These are phyloP conservation scores for Psittacula echo DNA, from an alignment of 2,797 vertebrate species.

Conservation along the genomic window DNA sequence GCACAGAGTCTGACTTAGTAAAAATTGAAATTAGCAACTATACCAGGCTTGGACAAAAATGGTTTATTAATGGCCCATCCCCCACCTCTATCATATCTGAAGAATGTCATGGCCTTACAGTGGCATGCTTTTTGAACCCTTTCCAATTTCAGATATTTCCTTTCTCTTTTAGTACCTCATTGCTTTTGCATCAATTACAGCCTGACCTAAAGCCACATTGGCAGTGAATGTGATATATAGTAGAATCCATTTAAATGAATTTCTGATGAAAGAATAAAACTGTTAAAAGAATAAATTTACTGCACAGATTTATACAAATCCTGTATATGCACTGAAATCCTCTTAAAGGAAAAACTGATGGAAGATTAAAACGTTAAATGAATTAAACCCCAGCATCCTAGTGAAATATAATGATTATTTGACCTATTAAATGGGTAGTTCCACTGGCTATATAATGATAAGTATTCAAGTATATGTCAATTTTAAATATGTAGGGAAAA, in stretches of 20 bases:
- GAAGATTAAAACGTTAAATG: constrained; percentile 82
- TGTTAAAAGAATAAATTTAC: constrained; percentile 81
- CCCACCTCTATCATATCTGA: neutral
- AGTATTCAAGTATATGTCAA: constrained; percentile 62
- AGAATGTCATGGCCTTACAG: constrained; percentile 57
- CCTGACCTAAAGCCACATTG: constrained; percentile 77
- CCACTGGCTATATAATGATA: constrained; percentile 67
- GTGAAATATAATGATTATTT: constrained; percentile 80
- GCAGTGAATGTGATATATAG: constrained; percentile 78
- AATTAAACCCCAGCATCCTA: constrained; percentile 75
- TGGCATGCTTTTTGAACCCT: constrained; percentile 71
- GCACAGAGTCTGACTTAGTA: neutral
- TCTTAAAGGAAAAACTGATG: constrained; percentile 80
- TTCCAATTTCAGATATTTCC: constrained; percentile 77
- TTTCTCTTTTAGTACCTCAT: constrained; percentile 79
- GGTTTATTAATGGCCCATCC: neutral
- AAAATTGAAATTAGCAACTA: constrained; percentile 50
- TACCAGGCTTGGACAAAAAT: constrained; percentile 28
- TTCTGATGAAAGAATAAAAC: constrained; percentile 85
- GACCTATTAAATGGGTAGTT: constrained; percentile 76
- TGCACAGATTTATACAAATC: constrained; percentile 82
- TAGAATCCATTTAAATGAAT: constrained; percentile 80
- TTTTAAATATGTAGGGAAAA: constrained; percentile 70
- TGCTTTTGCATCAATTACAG: constrained; percentile 82
- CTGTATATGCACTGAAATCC: constrained; percentile 75